Evolutionary conservation across 2,888 invertebrate species (phyloP), one percentile per base, ranked within the genome.

Genomic region (Masnerella sp.): DNA sequence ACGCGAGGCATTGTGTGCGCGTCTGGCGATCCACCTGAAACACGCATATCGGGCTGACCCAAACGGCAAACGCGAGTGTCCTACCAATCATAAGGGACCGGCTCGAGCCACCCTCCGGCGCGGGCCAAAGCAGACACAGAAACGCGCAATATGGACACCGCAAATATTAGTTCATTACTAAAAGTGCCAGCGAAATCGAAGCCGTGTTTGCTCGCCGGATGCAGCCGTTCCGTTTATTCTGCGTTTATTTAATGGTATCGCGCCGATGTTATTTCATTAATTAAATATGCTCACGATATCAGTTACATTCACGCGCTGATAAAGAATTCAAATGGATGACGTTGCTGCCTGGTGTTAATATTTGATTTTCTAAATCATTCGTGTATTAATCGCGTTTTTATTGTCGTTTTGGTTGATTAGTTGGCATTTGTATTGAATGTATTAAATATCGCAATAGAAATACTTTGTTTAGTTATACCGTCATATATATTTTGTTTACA

Each of bases 161-260:
- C 85, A 87, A 87, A 87, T 87, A 87, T 87, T 87, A 87, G 87
- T 87, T 87, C 85, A 87, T 87, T 87, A 87, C 81, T 82, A 86
- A 87, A 85, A 87, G 87, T 87, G 86, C 81, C 82, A 78, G 82
- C 76, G 80, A 80, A 76, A 64, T 71, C 71, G 62, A 73, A 59
- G 54, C 61, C 54, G 38, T 70, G 71, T 73, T 68, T 65, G 58
- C 49, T 22, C 64, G 52, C 38, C 40, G 61, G 61, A 61, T 59
- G 69, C 62, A 62, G 59, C 69, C 81, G 80, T 79, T 76, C 67
- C 81, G 81, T 79, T 75, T 78, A 76, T 77, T 76, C 77, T 77
- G 77, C 79, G 80, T 80, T 82, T 81, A 81, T 82, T 83, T 77
- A 80, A 83, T 77, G 78, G 77, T 79, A 79, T 79, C 81, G 81